Percentiles rank a stretch among this genome's conserved stretches.
Conservation (phyloP, 2,888 invertebrate species). For the Polydesmus complanatus region DNA sequence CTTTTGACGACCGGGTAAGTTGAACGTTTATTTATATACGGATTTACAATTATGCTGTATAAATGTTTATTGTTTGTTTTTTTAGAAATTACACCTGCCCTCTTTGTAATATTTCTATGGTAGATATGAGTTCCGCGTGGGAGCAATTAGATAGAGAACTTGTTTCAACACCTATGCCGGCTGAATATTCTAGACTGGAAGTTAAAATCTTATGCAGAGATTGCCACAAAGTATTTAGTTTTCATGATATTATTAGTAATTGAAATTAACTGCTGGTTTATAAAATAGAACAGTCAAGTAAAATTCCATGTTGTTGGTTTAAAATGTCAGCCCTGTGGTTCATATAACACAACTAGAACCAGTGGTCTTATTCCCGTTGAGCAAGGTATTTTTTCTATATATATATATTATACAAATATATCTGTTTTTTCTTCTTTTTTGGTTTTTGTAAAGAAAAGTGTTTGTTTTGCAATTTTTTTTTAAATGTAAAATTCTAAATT, state of each 20-base stretch:
- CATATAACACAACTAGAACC: conserved; percentile 64
- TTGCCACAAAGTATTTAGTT: conserved; percentile 77
- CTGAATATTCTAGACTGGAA: conserved; percentile 62
- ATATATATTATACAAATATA: background rate
- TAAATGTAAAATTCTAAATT: too few species aligned
- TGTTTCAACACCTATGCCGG: conserved; percentile 65
- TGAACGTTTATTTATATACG: background rate
- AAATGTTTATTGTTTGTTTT: background rate
- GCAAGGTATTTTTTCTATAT: background rate
- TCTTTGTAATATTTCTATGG: conserved; percentile 71
- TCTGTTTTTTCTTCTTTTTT: background rate
- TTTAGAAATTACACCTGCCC: conserved; percentile 74
- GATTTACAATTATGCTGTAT: conserved; percentile 15
- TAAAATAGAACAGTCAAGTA: conserved; percentile 43
- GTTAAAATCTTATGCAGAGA: conserved; percentile 78
- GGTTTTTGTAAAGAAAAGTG: too few species aligned
- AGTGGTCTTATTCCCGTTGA: background rate
- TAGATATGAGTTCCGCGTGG: conserved; percentile 72
- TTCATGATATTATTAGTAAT: too few species aligned
- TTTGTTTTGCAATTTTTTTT: too few species aligned
- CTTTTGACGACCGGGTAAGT: conserved; percentile 12
- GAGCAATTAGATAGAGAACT: conserved; percentile 68
- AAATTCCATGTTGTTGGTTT: conserved; percentile 76
- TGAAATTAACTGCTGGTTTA: background rate
- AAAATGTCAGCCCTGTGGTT: conserved; percentile 74